These are phyloP conservation scores for Neopipo cinnamomea DNA, from an alignment of 2,113 vertebrate genomes.

Conservation along the genomic window DNA sequence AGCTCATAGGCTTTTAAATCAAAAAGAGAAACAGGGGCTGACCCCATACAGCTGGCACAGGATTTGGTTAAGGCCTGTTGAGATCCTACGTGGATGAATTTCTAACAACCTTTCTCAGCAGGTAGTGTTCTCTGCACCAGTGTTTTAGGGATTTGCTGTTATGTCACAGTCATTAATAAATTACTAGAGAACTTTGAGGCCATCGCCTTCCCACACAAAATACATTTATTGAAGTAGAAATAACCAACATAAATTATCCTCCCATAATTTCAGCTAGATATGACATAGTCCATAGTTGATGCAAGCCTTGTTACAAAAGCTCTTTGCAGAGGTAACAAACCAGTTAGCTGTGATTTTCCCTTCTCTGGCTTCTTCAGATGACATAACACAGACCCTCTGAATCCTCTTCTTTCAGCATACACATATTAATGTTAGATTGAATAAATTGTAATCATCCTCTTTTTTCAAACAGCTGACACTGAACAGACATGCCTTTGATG, in stretches of 20 bases:
- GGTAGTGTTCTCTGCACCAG: accelerated
- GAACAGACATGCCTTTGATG: background rate
- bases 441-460: background rate
- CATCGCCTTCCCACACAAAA: background rate
- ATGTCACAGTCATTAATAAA: background rate
- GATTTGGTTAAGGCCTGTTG: background rate
- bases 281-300: background rate
- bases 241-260: background rate
- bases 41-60: background rate
- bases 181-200: background rate
- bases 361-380: background rate
- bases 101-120: background rate
- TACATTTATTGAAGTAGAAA: background rate
- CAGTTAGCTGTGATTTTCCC: background rate
- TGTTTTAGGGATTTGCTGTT: background rate
- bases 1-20: background rate
- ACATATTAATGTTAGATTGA: background rate
- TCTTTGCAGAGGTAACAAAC: background rate
- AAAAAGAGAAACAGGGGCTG: background rate
- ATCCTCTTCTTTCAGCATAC: background rate
- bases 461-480: background rate
- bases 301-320: background rate
- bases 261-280: background rate
- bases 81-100: background rate
- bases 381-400: background rate